Base-by-base conservation (phyloP, 2,113 vertebrate species). In the Eira barbara region DNA sequence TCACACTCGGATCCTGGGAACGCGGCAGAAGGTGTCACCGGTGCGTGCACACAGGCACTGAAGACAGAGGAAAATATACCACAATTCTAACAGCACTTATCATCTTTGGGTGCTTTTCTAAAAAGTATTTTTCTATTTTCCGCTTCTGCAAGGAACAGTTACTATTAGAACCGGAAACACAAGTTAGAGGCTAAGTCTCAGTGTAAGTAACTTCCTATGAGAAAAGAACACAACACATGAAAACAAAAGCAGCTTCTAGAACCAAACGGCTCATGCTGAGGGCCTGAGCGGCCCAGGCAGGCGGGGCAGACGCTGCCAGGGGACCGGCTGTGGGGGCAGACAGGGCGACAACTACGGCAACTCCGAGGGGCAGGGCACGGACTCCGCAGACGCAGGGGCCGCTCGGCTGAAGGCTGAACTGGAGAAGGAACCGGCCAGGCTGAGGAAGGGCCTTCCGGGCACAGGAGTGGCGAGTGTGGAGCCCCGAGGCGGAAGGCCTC, bases 391-490 rank as follows among this genome's bases (percentile, higher is more conserved):
- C 3, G 17, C 67, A 36, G 34, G 18, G 65, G n/a, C n/a, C 0
- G 31, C 0, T 10, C 31, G 23, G 76, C 59, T 8, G 6, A n/a
- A 29, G 31, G 36, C 76, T 45, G 17, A n/a, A 4, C 13, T 1
- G 25, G 65, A 65, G 25, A 17, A 61, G 79, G 67, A 83, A 29
- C 21, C 31, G 34, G 61, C 9, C 81, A 49, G 65, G 49, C 39
- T 6, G 31, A 71, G 81, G 45, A 78, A 49, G 39, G 69, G 31
- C 84, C 74, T 45, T 29, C 39, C 12, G 39, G 82, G 63, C 4
- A 6, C 6, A 13, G 42, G 49, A 10, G 27, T 4, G 12, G 36
- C 12, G 12, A 34, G 21, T 2, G 5, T 2, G 4, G 29, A 4
- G n/a, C 59, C 34, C 42, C 0, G 13, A 31, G n/a, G n/a, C 63